Evolutionary conservation across 2,888 invertebrate species (phyloP).

Genomic region (Deladenus siricidicola): DNA sequence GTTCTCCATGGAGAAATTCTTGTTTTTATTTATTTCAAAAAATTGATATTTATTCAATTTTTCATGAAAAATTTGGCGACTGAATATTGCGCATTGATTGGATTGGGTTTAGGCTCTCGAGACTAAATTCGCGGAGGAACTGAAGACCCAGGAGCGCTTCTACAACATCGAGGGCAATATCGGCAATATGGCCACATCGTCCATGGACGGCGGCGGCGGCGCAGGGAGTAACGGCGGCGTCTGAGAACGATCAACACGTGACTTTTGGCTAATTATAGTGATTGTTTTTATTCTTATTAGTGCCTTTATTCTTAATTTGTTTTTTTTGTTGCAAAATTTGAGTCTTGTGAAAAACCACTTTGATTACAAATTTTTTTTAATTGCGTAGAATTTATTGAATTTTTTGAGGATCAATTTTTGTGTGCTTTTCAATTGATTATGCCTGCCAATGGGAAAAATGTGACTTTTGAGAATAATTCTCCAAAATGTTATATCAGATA

Average conservation of each 20-base stretch:
- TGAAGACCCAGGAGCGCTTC: conserved; percentile 43
- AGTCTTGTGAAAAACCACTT: too few species aligned
- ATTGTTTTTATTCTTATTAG: neutral
- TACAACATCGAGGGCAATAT: conserved; percentile 23
- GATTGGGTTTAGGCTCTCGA: conserved; percentile 37
- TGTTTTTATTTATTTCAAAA: conserved; percentile 1
- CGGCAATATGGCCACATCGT: neutral
- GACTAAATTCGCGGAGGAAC: conserved; percentile 41
- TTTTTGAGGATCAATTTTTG: neutral
- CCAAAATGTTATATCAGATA: too few species aligned
- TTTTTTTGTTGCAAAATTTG: too few species aligned
- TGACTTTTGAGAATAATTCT: too few species aligned
- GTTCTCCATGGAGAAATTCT: too few species aligned
- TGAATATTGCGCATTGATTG: too few species aligned
- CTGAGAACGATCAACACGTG: too few species aligned
- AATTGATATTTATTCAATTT: neutral
- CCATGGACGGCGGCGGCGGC: neutral
- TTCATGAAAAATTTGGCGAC: neutral
- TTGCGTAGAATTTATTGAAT: neutral
- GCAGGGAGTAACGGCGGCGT: neutral
- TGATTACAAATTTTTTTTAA: neutral
- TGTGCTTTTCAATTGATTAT: neutral
- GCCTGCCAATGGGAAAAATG: neutral
- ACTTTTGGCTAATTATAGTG: neutral
- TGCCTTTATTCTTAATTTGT: too few species aligned